Conservation (phyloP, 2,113 vertebrate species). For the Stictonetta naevosa region DNA sequence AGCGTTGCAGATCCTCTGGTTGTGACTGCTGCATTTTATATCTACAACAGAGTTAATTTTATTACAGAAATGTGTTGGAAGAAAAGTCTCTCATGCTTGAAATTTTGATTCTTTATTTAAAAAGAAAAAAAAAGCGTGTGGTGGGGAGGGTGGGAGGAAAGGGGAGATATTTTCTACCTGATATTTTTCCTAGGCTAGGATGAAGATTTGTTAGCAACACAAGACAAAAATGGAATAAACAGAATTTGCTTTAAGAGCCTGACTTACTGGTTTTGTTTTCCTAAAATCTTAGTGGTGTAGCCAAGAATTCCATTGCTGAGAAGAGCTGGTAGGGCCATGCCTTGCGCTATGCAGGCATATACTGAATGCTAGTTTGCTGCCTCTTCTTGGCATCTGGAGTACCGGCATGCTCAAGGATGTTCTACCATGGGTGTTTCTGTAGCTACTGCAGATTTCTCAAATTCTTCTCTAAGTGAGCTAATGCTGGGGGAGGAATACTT, state of each 20-base stretch:
- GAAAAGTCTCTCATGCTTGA: slow-evolving; percentile 48
- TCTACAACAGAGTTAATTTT: slow-evolving; percentile 55
- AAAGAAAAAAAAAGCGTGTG: background rate
- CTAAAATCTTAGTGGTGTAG: background rate
- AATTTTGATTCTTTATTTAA: slow-evolving; percentile 50
- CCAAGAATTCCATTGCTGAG: background rate
- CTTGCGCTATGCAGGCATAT: background rate
- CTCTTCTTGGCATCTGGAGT: background rate
- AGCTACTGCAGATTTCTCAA: background rate
- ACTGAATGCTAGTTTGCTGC: background rate
- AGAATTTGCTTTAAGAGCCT: slow-evolving; percentile 34
- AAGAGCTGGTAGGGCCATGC: background rate
- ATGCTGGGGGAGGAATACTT: background rate
- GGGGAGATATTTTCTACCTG: slow-evolving; percentile 50
- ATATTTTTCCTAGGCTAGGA: slow-evolving; percentile 45
- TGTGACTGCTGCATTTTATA: slow-evolving; percentile 51
- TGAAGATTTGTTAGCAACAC: slow-evolving; percentile 24
- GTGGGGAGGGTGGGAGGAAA: background rate
- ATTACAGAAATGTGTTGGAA: slow-evolving; percentile 47
- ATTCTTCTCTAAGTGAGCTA: background rate
- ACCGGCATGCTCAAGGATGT: background rate
- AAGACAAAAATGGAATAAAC: slow-evolving; percentile 57
- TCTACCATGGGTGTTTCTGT: background rate
- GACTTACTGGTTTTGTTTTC: background rate
- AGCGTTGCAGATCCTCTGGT: slow-evolving; percentile 30